These are phyloP conservation scores for Cephalopterus ornatus DNA, from an alignment of 2,113 vertebrate species.

Conservation along the genomic window DNA sequence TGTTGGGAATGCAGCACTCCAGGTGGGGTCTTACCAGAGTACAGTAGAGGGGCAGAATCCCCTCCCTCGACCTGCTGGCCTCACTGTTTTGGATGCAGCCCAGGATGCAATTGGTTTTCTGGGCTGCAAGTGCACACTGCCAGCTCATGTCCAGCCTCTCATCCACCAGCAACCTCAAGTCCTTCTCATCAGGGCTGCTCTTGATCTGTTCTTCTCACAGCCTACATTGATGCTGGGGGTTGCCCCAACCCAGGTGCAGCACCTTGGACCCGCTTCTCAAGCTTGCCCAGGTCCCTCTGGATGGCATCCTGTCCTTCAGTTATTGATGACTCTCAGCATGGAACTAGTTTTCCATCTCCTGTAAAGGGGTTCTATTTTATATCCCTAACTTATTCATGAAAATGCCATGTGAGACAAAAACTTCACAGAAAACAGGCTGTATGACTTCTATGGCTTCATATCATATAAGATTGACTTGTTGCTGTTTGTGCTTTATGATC, in stretches of 20 bases:
- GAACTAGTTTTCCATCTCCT: background rate
- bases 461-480: background rate
- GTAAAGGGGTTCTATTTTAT: background rate
- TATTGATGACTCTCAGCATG: background rate
- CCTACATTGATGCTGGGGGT: accelerated
- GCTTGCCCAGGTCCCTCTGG: background rate
- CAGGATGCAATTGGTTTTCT: background rate
- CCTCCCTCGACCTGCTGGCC: background rate
- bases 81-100: background rate
- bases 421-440: background rate
- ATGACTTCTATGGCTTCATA: background rate
- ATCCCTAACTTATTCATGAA: background rate
- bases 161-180: background rate
- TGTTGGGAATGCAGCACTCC: accelerated
- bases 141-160: background rate
- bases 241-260: background rate
- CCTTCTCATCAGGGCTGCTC: background rate
- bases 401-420: background rate
- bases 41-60: background rate
- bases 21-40: too few relatives aligned
- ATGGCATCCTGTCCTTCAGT: background rate
- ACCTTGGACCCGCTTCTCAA: too few relatives aligned
- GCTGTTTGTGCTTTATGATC: background rate
- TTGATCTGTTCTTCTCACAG: background rate
- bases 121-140: background rate